phyloP scores from a whole-genome alignment of 2,113 vertebrate genomes.

The Scophthalmus maximus region DNA sequence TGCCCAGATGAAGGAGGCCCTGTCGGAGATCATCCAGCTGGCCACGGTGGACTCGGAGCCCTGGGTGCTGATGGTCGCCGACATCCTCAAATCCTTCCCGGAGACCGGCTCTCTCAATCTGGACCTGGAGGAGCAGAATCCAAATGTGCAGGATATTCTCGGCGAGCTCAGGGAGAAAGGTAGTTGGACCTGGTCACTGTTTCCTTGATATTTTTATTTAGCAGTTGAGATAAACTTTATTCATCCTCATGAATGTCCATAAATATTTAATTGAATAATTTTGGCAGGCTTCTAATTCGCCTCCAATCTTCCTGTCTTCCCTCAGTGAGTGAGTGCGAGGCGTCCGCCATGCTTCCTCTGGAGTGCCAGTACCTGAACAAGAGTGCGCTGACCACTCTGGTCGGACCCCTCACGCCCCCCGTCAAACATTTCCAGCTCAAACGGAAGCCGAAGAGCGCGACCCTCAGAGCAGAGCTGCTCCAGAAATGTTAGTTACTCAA shows the following conservation, averaged over 20 bases:
- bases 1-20: slow-evolving; percentile 93
- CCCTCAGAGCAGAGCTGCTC: slow-evolving; percentile 94
- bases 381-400: slow-evolving; percentile 93
- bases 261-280: no score
- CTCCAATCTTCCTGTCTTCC: neutral
- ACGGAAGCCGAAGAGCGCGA: slow-evolving; percentile 98
- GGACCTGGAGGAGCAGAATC: slow-evolving; percentile 98
- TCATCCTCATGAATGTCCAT: no score
- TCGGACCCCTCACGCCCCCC: slow-evolving; percentile 94
- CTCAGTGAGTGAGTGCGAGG: slow-evolving; percentile 95
- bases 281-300: no score
- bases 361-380: slow-evolving; percentile 99
- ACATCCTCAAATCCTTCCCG: slow-evolving; percentile 98
- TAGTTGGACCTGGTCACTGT: slow-evolving; percentile 47
- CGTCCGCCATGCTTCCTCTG: slow-evolving; percentile 94
- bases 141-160: slow-evolving; percentile 97
- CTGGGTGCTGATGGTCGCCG: slow-evolving; percentile 99
- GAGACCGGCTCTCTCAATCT: slow-evolving; percentile 97
- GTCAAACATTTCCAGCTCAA: slow-evolving; percentile 99
- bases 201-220: neutral
- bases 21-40: slow-evolving; percentile 96
- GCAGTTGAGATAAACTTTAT: no score
- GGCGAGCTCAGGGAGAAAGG: slow-evolving; percentile 97
- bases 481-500: slow-evolving; percentile 91
- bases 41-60: slow-evolving; percentile 97